Base-by-base conservation (phyloP, 2,113 vertebrate genomes). In the Ptilonorhynchus violaceus region DNA sequence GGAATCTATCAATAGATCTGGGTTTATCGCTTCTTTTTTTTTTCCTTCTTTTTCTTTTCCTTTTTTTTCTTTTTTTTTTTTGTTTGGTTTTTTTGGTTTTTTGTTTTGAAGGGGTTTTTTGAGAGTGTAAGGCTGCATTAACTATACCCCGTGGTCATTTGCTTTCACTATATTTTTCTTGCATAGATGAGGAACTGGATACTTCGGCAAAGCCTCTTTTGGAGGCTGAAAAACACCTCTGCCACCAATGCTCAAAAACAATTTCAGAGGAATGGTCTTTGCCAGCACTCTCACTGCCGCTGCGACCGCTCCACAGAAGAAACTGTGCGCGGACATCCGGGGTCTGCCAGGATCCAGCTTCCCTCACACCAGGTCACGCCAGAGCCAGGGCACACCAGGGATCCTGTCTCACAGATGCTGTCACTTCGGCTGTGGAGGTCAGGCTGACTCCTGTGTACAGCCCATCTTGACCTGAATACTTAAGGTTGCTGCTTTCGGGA, bases 361-460 rank as follows among this genome's bases (percentile, higher is more conserved):
- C 69, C 91, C 60, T 75, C 75, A 4, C 24, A 8, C 20, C 11
- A 30, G 84, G 97, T 99, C 98, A 99, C 55, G 99, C 99, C 97
- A 99, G 98, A 88, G 99, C 99, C 97, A 99, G 98, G 47, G 99
- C 98, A 90, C 99, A 99, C 99, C 99, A 99, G 69, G 99, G 98
- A 97, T 99, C 99, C 87, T 99, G 99, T 95, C 99, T 97, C 91
- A 99, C 99, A 0, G 99, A 98, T 13, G 98, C 97, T 0, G 99
- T 98, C 96, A 99, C 99, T 92, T 99, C 99, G 0, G 98, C 97
- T 0, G 98, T 96, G 50, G 99, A 99, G 96, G 98, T 98, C 97
- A 99, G 95, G 90, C 98, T 99, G 97, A 99, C 99, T 47, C 98
- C 98, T 20, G 98, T 98, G 97, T 99, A 99, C 85, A 99, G 97